A percentile compares a stretch with the other conserved stretches of the same genome.
phyloP scores from a whole-genome alignment of 2,888 invertebrate genomes.

The Thereva unica region DNA sequence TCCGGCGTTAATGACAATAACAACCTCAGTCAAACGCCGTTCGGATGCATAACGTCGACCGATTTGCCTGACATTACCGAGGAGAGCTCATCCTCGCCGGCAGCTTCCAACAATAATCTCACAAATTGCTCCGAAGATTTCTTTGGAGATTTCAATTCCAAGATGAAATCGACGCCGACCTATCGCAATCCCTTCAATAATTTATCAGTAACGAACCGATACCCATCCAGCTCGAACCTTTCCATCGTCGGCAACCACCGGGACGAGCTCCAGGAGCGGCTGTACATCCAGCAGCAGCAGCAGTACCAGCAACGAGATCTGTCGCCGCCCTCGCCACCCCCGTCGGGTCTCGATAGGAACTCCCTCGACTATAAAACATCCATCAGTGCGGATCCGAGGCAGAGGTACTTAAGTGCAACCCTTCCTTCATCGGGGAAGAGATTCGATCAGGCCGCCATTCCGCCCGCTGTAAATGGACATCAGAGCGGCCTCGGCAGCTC shows the following conservation, averaged over 20 bases:
- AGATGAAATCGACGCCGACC: neutral
- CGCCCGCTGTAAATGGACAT: too few species aligned
- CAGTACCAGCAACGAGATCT: slow-evolving; percentile 18
- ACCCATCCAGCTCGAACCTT: slow-evolving; percentile 43
- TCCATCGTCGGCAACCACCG: slow-evolving; percentile 37
- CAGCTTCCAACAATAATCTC: slow-evolving; percentile 12
- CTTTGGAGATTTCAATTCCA: slow-evolving; percentile 2
- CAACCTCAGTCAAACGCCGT: slow-evolving; percentile 12
- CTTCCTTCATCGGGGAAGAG: too few species aligned
- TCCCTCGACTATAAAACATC: neutral
- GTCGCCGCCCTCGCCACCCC: slow-evolving; percentile 14
- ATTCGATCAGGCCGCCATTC: too few species aligned
- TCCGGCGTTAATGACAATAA: slow-evolving; percentile 32
- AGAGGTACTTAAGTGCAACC: too few species aligned
- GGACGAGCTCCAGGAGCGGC: slow-evolving; percentile 27
- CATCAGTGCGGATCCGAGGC: neutral
- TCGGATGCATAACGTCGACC: slow-evolving; percentile 13
- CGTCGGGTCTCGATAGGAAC: neutral
- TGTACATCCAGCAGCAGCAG: slow-evolving; percentile 14
- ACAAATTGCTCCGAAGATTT: slow-evolving; percentile 12
- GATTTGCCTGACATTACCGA: slow-evolving; percentile 44
- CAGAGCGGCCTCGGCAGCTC: too few species aligned
- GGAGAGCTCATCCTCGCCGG: slow-evolving; percentile 31
- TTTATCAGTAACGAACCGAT: slow-evolving; percentile 39
- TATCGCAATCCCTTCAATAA: slow-evolving; percentile 37